A percentile compares a stretch with the other conserved stretches of the same genome.
These are phyloP conservation scores for Cichlasoma orientale DNA, from an alignment of 2,797 vertebrate genomes.

Conservation along the genomic window DNA sequence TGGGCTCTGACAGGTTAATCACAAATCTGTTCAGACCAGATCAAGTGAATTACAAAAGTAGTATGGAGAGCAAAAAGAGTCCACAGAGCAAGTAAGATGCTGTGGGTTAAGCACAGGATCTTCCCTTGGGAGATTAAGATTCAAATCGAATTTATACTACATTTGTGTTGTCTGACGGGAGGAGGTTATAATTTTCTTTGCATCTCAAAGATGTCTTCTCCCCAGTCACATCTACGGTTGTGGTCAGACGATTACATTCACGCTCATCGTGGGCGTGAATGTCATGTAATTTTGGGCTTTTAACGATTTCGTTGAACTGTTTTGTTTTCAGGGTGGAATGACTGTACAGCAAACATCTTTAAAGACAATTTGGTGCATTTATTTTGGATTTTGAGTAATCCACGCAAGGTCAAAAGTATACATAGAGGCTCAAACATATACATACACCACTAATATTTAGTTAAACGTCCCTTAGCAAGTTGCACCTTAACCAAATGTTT, in stretches of 20 bases:
- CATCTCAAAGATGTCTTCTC: conserved; percentile 57
- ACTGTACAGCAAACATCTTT: not conserved
- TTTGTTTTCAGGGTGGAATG: not conserved
- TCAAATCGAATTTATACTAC: not conserved
- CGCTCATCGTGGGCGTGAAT: not conserved
- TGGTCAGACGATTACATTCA: not conserved
- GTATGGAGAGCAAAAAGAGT: not conserved
- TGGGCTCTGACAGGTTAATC: not conserved
- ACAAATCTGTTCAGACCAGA: not conserved
- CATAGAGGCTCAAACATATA: not conserved
- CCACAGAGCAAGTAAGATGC: not conserved
- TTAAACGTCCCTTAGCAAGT: not conserved
- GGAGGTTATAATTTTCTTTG: conserved; percentile 14
- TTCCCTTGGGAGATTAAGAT: not conserved
- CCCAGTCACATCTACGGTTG: conserved; percentile 17
- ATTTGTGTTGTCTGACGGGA: not conserved
- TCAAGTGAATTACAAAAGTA: not conserved
- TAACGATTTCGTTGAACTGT: not conserved
- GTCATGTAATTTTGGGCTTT: not conserved
- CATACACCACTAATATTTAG: not conserved
- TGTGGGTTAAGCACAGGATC: no score
- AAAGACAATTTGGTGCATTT: not conserved
- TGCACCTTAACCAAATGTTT: not conserved
- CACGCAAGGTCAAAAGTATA: not conserved
- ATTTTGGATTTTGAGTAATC: not conserved